A percentile compares a stretch with the other conserved stretches of the same genome.
Conservation (phyloP, 2,797 vertebrate genomes). For the Nannoperca obscura region DNA sequence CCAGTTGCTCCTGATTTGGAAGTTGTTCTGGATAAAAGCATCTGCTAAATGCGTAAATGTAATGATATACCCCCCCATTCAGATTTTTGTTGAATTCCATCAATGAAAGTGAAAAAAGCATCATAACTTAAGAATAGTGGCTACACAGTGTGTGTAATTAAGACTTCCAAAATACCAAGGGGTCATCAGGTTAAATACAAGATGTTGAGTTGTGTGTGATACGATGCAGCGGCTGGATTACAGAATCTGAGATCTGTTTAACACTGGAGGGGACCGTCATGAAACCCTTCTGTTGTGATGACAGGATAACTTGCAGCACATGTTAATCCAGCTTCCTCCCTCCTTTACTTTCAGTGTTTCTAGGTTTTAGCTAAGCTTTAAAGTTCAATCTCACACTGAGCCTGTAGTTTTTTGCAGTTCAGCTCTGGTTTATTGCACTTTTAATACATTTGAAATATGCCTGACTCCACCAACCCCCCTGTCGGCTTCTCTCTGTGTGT, state of each 20-base stretch:
- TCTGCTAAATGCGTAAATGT: no score
- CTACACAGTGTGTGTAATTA: background rate
- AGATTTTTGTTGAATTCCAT: no score
- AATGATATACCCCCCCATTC: no score
- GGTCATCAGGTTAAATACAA: slow-evolving; percentile 7
- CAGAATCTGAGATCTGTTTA: slow-evolving; percentile 11
- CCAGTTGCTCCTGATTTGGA: no score
- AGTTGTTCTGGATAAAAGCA: no score
- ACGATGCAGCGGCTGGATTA: slow-evolving; percentile 14
- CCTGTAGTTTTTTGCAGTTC: slow-evolving; percentile 37
- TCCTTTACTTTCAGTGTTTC: slow-evolving; percentile 13
- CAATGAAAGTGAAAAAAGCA: no score
- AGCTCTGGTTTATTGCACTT: slow-evolving; percentile 37
- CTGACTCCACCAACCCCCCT: slow-evolving; percentile 14
- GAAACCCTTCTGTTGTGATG: slow-evolving; percentile 34
- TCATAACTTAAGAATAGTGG: no score
- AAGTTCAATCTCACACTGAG: slow-evolving; percentile 33
- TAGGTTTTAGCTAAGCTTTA: slow-evolving; percentile 11
- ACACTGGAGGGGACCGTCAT: background rate
- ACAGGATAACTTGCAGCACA: slow-evolving; percentile 29
- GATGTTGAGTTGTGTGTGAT: background rate
- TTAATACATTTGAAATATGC: slow-evolving; percentile 46
- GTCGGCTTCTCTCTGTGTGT: slow-evolving; percentile 13
- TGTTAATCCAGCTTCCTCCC: slow-evolving; percentile 38
- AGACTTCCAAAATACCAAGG: background rate